These are phyloP conservation scores for Cydia pomonella DNA, from an alignment of 1,140 invertebrate species.

Conservation along the genomic window DNA sequence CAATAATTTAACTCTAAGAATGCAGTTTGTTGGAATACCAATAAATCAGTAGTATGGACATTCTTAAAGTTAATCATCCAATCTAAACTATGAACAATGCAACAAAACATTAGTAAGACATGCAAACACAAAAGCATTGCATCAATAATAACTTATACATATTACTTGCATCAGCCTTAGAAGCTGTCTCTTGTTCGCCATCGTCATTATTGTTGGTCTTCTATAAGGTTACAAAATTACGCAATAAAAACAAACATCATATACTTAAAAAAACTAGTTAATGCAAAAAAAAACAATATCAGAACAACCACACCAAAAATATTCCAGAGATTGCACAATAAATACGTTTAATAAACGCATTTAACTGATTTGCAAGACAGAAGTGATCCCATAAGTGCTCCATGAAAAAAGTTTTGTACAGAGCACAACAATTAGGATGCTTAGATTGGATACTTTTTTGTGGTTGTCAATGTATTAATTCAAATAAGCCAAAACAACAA, in stretches of 20 bases:
- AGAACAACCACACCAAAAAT: neutral
- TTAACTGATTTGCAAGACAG: no score
- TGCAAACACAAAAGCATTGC: conserved; percentile 70
- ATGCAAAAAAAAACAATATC: conserved; percentile 11
- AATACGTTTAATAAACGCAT: no score
- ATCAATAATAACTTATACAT: conserved; percentile 56
- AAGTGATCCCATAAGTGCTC: no score
- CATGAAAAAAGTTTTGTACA: no score
- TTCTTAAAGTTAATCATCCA: neutral
- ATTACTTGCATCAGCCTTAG: conserved; percentile 79
- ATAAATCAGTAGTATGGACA: neutral
- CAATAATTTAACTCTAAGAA: neutral
- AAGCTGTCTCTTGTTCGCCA: conserved; percentile 62
- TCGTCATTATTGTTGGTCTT: conserved; percentile 75
- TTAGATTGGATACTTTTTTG: neutral
- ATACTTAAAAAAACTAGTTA: conserved; percentile 40
- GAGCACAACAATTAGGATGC: neutral
- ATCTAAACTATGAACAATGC: conserved; percentile 16
- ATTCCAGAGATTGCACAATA: neutral
- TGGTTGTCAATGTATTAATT: conserved; percentile 9
- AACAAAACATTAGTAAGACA: conserved; percentile 46
- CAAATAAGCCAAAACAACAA: conserved; percentile 11
- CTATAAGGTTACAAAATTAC: conserved; percentile 71
- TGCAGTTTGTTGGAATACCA: neutral
- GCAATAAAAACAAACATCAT: conserved; percentile 16